These are phyloP conservation scores for Cepaea hortensis DNA, from an alignment of 2,888 invertebrate genomes.

Conservation along the genomic window DNA sequence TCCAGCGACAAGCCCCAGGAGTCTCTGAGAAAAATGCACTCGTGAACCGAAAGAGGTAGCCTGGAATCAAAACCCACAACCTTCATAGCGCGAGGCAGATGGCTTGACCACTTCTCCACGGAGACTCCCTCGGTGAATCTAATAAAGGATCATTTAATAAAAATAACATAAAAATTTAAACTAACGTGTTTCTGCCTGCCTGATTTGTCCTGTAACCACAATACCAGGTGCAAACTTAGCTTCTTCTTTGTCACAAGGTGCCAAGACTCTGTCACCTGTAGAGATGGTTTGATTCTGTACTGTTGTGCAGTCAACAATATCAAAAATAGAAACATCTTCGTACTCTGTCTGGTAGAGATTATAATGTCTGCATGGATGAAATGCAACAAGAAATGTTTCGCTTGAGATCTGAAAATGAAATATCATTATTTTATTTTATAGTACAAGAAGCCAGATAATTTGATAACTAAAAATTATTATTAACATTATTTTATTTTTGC, in stretches of 20 bases:
- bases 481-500: too few species aligned
- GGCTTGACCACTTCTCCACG: too few species aligned
- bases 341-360: conserved; percentile 72
- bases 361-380: conserved; percentile 73
- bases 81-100: too few species aligned
- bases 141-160: too few species aligned
- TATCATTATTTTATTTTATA: not conserved
- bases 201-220: conserved; percentile 73
- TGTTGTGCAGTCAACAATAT: conserved; percentile 73
- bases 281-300: conserved; percentile 72
- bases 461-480: not conserved
- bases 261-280: conserved; percentile 72
- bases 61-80: too few species aligned
- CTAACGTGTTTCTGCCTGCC: conserved; percentile 47
- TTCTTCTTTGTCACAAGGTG: conserved; percentile 72
- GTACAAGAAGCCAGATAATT: not conserved
- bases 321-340: conserved; percentile 74
- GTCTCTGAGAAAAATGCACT: too few species aligned
- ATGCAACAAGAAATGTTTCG: conserved; percentile 73
- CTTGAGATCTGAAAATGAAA: conserved; percentile 63
- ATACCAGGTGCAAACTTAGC: conserved; percentile 72
- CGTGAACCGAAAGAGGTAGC: too few species aligned
- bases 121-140: too few species aligned
- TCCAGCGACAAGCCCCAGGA: too few species aligned
- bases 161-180: not conserved